Evolutionary conservation across 1,140 invertebrate genomes (phyloP).

Genomic region (Ctenoplectra terminalis): DNA sequence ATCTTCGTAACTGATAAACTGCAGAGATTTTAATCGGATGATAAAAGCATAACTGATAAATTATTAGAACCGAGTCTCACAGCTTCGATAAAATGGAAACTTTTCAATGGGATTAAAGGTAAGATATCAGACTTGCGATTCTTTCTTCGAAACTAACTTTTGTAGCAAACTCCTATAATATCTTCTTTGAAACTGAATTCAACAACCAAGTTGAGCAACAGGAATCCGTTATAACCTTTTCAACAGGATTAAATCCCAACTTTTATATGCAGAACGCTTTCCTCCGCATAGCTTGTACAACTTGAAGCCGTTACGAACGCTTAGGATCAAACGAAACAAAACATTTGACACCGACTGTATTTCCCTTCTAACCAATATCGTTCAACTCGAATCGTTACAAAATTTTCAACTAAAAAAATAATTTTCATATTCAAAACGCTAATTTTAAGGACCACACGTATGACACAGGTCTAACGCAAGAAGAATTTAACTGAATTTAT

Average conservation of each 20-base stretch:
- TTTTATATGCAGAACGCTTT: background rate
- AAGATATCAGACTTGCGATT: background rate
- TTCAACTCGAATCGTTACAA: no score
- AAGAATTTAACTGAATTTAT: no score
- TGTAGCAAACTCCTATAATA: background rate
- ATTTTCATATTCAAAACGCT: background rate
- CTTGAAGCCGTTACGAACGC: background rate
- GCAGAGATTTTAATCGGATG: background rate
- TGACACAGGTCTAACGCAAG: no score
- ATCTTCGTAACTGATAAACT: background rate
- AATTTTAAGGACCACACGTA: no score
- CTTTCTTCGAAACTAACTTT: background rate
- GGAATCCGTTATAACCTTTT: background rate
- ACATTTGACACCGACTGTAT: no score
- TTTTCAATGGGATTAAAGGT: conserved; percentile 2
- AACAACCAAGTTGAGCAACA: background rate
- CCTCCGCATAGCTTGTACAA: no score
- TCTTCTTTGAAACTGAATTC: background rate
- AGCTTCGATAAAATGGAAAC: conserved; percentile 10
- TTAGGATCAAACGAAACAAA: background rate
- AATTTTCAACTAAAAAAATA: background rate
- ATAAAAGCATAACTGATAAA: background rate
- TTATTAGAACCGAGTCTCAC: background rate
- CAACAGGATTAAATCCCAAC: background rate
- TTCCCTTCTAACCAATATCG: no score